phyloP scores from a whole-genome alignment of 2,888 invertebrate genomes.

The Tridacna gigas region DNA sequence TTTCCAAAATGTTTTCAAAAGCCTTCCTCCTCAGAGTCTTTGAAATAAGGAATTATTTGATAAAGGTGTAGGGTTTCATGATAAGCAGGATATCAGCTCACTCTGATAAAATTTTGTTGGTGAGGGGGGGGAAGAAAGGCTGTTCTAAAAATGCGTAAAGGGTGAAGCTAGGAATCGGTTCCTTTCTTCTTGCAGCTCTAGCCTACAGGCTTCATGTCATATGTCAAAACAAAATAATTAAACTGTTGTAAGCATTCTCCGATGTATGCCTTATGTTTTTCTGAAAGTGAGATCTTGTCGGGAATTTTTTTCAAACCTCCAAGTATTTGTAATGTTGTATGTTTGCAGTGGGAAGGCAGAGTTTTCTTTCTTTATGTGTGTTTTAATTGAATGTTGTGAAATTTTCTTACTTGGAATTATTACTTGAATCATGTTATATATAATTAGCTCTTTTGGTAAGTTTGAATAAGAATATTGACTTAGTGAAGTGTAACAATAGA shows the following conservation, averaged over 20 bases:
- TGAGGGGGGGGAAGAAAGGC: not conserved
- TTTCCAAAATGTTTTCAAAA: too few relatives aligned
- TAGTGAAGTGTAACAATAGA: too few relatives aligned
- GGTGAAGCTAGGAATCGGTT: not conserved
- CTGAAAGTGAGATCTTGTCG: not conserved
- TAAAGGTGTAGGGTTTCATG: too few relatives aligned
- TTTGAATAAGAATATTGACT: too few relatives aligned
- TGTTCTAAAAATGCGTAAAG: not conserved
- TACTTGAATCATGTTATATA: too few relatives aligned
- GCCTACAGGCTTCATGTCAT: slow-evolving; percentile 21
- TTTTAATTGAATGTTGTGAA: not conserved
- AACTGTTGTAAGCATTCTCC: slow-evolving; percentile 12
- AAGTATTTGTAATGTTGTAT: slow-evolving; percentile 25
- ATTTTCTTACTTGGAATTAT: too few relatives aligned
- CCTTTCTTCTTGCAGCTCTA: slow-evolving; percentile 6
- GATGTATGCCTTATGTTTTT: slow-evolving; percentile 18
- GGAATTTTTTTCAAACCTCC: not conserved
- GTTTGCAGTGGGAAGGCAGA: not conserved
- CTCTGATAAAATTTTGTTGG: too few relatives aligned
- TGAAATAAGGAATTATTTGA: too few relatives aligned
- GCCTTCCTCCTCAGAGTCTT: too few relatives aligned
- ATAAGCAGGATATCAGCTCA: too few relatives aligned
- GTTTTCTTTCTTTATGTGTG: not conserved
- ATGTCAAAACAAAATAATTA: slow-evolving; percentile 30
- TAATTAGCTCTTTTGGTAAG: too few relatives aligned